Percentiles rank a stretch among this genome's conserved stretches.
phyloP scores from a whole-genome alignment of 1,140 invertebrate species.

The Glossosoma conforme region DNA sequence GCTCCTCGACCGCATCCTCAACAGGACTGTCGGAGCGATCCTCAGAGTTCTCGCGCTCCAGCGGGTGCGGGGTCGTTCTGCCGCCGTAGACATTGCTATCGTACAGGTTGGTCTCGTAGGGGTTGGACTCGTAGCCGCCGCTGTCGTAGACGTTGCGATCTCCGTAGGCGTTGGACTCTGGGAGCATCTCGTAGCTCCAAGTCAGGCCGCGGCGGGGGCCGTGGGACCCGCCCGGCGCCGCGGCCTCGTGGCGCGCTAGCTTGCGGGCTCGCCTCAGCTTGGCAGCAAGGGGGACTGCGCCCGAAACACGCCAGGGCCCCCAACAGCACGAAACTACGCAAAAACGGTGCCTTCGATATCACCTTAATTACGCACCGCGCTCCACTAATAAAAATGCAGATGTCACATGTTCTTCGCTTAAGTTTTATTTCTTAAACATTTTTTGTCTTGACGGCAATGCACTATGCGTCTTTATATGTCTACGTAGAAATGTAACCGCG shows the following conservation, averaged over 20 bases:
- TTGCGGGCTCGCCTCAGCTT: constrained; percentile 11
- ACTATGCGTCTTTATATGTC: too few relatives aligned
- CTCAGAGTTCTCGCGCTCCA: constrained; percentile 1
- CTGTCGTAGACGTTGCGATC: too few relatives aligned
- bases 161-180: constrained; percentile 36
- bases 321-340: too few relatives aligned
- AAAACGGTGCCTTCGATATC: too few relatives aligned
- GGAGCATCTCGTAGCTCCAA: constrained; percentile 55
- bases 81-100: constrained; percentile 40
- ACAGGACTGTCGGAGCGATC: background rate
- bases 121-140: constrained; percentile 41
- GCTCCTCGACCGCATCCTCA: constrained; percentile 24
- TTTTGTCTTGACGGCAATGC: too few relatives aligned
- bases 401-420: too few relatives aligned
- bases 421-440: too few relatives aligned
- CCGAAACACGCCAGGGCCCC: background rate
- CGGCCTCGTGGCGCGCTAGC: constrained; percentile 36
- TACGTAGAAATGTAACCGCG: too few relatives aligned
- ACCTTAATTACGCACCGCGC: too few relatives aligned
- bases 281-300: background rate
- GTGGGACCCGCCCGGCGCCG: constrained; percentile 37
- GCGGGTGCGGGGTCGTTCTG: constrained; percentile 36
- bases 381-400: too few relatives aligned
- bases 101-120: constrained; percentile 24
- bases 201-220: constrained; percentile 34